Base-by-base conservation (phyloP, 2,797 vertebrate genomes). In the Chelmon rostratus region DNA sequence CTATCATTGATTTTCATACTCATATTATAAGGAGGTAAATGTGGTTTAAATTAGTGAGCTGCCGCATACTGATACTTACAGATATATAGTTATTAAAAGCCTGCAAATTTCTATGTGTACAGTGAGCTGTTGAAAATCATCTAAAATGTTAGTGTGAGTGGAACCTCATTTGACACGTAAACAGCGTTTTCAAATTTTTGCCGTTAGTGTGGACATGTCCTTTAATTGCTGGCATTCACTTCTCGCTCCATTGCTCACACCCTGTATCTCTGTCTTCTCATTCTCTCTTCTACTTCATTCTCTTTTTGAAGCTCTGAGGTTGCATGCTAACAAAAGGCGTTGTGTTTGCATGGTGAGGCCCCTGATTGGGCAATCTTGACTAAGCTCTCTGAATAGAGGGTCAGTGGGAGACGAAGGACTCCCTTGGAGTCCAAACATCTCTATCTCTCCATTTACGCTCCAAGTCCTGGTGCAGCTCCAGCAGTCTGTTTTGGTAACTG, bases 271-370 rank as follows among this genome's bases (percentile, higher is more conserved):
- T 84, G 78, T 85, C 86, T 88, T 76, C 89, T 88, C 86, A 73
- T 87, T 84, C 79, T 85, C 73, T 82, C 87, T 82, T 88, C 81
- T 81, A 77, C 86, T 88, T 88, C 82, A 88, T 90, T 92, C 86
- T 79, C 83, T 92, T 90, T 92, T 91, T 88, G 84, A 89, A 85
- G 74, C 89, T 81, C 15, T 11, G 84, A 89, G 80, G 85, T 89
- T 90, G 91, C 88, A 70, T 87, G 86, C 89, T 93, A 87, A 95
- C 95, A 95, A 95, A 95, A 94, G 94, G 90, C 91, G 90, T 94
- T 88, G 90, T 95, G 93, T 96, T 95, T 95, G 94, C 90, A 89
- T 81, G 91, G 91, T 83, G 94, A 93, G 94, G 93, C 94, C 93
- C 92, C 92, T 86, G 88, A 94, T 94, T 94, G 94, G 94, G 89